Percentiles rank a stretch among this genome's conserved stretches.
phyloP scores from a whole-genome alignment of 2,888 invertebrate species.

The Mesorhabditis sp. region DNA sequence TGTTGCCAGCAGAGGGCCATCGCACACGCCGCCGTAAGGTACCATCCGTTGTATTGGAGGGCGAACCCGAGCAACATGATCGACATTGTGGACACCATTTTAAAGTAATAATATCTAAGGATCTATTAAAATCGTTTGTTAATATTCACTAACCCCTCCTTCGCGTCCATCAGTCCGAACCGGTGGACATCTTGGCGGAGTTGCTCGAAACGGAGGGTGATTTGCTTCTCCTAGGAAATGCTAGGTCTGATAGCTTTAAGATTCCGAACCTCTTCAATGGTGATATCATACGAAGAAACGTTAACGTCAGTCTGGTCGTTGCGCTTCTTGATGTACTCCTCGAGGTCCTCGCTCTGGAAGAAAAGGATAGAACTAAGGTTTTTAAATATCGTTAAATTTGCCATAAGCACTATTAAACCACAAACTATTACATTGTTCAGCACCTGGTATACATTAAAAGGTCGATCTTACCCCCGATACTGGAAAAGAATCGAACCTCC shows the following conservation, averaged over 20 bases:
- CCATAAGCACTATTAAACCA: too few relatives aligned
- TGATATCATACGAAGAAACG: conserved; percentile 46
- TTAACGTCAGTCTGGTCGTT: conserved; percentile 39
- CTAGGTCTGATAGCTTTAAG: background rate
- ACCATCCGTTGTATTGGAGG: conserved; percentile 11
- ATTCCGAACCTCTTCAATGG: conserved; percentile 37
- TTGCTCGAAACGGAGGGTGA: conserved; percentile 47
- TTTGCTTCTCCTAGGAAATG: conserved; percentile 50
- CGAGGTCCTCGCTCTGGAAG: conserved; percentile 20
- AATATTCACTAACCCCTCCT: conserved; percentile 22
- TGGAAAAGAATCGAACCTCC: too few relatives aligned
- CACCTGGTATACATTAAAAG: too few relatives aligned
- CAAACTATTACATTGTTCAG: too few relatives aligned
- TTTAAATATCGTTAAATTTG: background rate
- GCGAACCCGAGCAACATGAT: background rate
- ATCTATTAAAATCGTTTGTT: background rate
- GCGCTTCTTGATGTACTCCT: conserved; percentile 27
- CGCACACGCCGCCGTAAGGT: conserved; percentile 42
- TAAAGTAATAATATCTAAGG: background rate
- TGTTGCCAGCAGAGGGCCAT: conserved; percentile 53
- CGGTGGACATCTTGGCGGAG: conserved; percentile 41
- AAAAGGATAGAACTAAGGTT: background rate
- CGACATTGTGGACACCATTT: background rate
- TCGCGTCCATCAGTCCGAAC: conserved; percentile 47
- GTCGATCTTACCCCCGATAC: too few relatives aligned